Percentiles rank a stretch among this genome's conserved stretches.
Conservation (phyloP, 2,888 invertebrate species). For the Ectemnius lituratus region DNA sequence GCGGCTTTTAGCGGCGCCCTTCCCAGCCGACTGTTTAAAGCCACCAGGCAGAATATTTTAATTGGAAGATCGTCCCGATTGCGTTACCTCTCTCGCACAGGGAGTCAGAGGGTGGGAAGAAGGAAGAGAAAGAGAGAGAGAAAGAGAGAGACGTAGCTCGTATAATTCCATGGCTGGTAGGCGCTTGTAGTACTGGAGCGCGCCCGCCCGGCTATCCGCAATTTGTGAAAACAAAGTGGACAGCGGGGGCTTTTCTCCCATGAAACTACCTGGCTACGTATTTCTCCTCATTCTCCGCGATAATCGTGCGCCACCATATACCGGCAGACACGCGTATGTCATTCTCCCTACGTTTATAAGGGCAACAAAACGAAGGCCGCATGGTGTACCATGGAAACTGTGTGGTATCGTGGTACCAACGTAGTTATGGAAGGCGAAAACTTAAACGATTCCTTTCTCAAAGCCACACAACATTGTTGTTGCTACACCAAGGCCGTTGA, state of each 20-base stretch:
- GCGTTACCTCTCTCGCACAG: slow-evolving; percentile 32
- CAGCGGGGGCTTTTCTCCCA: slow-evolving; percentile 18
- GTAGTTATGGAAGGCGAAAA: too few relatives aligned
- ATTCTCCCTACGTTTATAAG: neutral
- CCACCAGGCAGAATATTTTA: slow-evolving; percentile 63
- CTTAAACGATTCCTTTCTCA: too few relatives aligned
- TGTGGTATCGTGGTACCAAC: too few relatives aligned
- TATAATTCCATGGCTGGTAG: slow-evolving; percentile 52
- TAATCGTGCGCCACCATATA: neutral
- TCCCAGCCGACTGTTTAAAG: slow-evolving; percentile 56
- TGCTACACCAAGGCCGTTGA: too few relatives aligned
- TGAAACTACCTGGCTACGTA: too few relatives aligned
- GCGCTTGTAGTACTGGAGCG: too few relatives aligned
- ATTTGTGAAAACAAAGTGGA: slow-evolving; percentile 49
- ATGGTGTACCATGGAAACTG: too few relatives aligned
- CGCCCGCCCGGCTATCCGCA: slow-evolving; percentile 32
- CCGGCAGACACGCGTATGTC: neutral
- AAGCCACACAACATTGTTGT: too few relatives aligned
- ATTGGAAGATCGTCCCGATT: slow-evolving; percentile 61
- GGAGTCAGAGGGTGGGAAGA: too few relatives aligned
- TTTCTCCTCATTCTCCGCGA: neutral
- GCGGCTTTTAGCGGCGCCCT: slow-evolving; percentile 38
- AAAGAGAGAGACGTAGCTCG: slow-evolving; percentile 20
- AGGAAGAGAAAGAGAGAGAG: too few relatives aligned
- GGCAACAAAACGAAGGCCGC: too few relatives aligned